These are phyloP conservation scores for Schizothorax lantsangensis DNA, from an alignment of 2,797 vertebrate species.

Conservation along the genomic window DNA sequence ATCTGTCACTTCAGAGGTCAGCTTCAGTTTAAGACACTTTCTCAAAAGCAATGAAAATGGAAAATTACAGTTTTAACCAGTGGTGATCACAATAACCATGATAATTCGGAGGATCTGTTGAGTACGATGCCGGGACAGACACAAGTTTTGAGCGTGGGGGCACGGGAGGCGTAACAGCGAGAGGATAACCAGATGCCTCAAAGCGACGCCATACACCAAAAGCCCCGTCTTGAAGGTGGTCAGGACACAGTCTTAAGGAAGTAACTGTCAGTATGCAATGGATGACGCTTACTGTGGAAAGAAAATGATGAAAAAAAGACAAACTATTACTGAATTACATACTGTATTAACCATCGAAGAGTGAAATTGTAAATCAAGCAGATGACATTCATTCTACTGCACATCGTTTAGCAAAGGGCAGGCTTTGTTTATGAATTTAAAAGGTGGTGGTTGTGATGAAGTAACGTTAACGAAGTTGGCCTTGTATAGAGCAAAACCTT, in stretches of 20 bases:
- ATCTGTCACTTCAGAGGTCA: conserved; percentile 75
- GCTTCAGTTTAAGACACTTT: conserved; percentile 73
- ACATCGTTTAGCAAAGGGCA: conserved; percentile 75
- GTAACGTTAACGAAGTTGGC: conserved; percentile 60
- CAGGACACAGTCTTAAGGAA: conserved; percentile 79
- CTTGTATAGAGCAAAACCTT: conserved; percentile 52
- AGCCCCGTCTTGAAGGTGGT: conserved; percentile 66
- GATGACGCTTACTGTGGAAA: conserved; percentile 69
- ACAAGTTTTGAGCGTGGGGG: conserved; percentile 69
- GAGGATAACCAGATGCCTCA: conserved; percentile 67
- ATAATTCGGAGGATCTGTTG: conserved; percentile 63
- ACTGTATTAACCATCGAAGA: conserved; percentile 72
- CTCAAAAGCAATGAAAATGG: conserved; percentile 77
- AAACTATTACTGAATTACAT: conserved; percentile 66
- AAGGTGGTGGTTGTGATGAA: conserved; percentile 54
- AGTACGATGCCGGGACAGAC: conserved; percentile 55
- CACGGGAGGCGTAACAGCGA: conserved; percentile 74
- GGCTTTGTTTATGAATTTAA: conserved; percentile 59
- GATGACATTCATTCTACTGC: conserved; percentile 69
- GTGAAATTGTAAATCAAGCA: conserved; percentile 63
- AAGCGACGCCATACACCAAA: conserved; percentile 71
- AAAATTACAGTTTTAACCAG: conserved; percentile 63
- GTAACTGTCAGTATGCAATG: conserved; percentile 85
- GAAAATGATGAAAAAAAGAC: conserved; percentile 54
- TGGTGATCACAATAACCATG: conserved; percentile 65